phyloP scores from a whole-genome alignment of 2,113 vertebrate species.

The Vidua macroura region DNA sequence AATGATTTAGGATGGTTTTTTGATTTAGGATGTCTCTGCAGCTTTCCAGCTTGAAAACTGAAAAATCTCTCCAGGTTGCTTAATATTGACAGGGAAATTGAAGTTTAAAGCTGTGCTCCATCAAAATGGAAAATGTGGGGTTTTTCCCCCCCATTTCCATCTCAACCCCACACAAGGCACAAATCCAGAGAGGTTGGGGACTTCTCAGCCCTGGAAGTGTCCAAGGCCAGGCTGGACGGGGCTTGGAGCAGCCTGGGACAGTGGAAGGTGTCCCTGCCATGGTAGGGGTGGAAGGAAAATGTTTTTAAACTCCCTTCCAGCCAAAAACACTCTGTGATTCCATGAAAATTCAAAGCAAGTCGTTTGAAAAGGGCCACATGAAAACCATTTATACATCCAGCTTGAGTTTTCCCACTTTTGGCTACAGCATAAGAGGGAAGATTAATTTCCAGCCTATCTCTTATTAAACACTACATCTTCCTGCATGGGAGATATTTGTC shows the following conservation, averaged over 20 bases:
- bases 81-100: neutral
- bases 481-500: neutral
- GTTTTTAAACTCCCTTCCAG: neutral
- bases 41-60: neutral
- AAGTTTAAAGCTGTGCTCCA: neutral
- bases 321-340: neutral
- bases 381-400: neutral
- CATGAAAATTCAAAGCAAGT: neutral
- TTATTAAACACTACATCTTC: neutral
- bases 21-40: neutral
- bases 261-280: neutral
- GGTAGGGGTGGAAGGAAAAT: neutral
- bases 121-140: neutral
- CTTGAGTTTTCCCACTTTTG: neutral
- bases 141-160: neutral
- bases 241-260: neutral
- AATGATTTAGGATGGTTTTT: neutral
- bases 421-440: neutral
- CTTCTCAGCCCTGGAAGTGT: rapidly evolving
- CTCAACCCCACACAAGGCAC: neutral
- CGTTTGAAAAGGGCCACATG: neutral
- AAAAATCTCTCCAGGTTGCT: neutral
- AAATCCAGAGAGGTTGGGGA: neutral
- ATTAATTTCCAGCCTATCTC: neutral
- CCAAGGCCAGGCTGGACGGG: neutral